Evolutionary conservation across 2,888 invertebrate genomes (phyloP).

Genomic region (Campopleginae sp.): DNA sequence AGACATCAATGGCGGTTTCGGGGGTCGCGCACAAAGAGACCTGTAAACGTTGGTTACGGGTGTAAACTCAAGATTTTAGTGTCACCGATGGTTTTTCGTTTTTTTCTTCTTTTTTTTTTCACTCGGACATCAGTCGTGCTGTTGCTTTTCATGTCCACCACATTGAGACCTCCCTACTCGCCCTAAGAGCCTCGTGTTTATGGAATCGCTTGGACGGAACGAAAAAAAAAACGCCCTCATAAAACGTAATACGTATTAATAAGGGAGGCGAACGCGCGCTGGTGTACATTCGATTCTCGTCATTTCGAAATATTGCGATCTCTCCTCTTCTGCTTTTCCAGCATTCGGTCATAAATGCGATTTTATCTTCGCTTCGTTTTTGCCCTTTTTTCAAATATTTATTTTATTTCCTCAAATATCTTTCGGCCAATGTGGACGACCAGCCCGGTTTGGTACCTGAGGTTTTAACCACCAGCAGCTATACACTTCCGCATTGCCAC

Average conservation of each 20-base stretch:
- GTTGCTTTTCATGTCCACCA: slow-evolving; percentile 12
- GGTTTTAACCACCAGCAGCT: slow-evolving; percentile 47
- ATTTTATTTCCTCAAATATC: slow-evolving; percentile 9
- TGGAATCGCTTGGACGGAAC: slow-evolving; percentile 73
- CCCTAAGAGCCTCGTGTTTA: slow-evolving; percentile 78
- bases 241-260: slow-evolving; percentile 78
- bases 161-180: slow-evolving; percentile 50
- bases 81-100: slow-evolving; percentile 75
- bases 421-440: slow-evolving; percentile 9
- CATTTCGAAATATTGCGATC: slow-evolving; percentile 53
- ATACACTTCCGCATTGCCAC: background rate
- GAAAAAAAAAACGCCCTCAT: slow-evolving; percentile 74
- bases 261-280: slow-evolving; percentile 53
- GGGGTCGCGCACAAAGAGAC: slow-evolving; percentile 75
- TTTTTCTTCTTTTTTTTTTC: slow-evolving; percentile 65
- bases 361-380: slow-evolving; percentile 64
- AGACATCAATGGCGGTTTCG: slow-evolving; percentile 82
- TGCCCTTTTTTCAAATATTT: slow-evolving; percentile 27
- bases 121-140: slow-evolving; percentile 31
- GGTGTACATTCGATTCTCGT: slow-evolving; percentile 45
- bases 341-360: slow-evolving; percentile 66
- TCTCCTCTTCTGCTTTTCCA: slow-evolving; percentile 4
- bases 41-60: slow-evolving; percentile 80
- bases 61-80: slow-evolving; percentile 83
- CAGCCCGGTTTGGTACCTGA: slow-evolving; percentile 53